Percentiles rank a stretch among this genome's conserved stretches.
phyloP scores from a whole-genome alignment of 2,797 vertebrate genomes.

The Knipowitschia caucasica region DNA sequence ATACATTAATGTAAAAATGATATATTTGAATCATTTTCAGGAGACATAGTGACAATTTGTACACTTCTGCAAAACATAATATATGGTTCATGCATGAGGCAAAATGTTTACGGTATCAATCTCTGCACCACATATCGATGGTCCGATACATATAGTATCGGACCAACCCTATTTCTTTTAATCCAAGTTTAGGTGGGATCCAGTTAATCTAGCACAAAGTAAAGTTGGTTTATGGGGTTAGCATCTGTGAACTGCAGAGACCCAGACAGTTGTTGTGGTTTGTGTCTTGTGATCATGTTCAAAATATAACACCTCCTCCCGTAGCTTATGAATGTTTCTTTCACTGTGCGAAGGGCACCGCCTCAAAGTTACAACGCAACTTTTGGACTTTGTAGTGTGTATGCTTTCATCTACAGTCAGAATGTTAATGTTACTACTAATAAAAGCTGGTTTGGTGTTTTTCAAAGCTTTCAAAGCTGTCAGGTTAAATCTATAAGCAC shows the following conservation, averaged over 20 bases:
- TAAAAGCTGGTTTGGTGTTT: not conserved
- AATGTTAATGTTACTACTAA: constrained; percentile 1
- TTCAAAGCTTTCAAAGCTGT: constrained; percentile 1
- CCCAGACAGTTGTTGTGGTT: not conserved
- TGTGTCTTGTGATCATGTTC: not conserved
- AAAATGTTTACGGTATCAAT: no score
- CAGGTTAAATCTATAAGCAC: not conserved
- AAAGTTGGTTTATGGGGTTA: no score
- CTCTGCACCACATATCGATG: no score
- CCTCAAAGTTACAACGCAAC: not conserved
- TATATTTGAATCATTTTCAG: no score
- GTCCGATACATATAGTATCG: no score
- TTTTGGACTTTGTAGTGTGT: not conserved
- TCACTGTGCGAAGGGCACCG: not conserved
- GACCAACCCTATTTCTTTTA: no score
- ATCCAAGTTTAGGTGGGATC: no score
- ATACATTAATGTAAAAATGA: no score
- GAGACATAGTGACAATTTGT: no score
- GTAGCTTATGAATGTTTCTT: not conserved
- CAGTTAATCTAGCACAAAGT: no score
- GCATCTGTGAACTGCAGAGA: not conserved
- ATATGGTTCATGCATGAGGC: no score
- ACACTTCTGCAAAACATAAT: no score
- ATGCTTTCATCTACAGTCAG: constrained; percentile 5
- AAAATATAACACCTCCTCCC: not conserved